Percentiles rank a stretch among this genome's conserved stretches.
phyloP scores from a whole-genome alignment of 2,888 invertebrate genomes.

The Andrena camellia region DNA sequence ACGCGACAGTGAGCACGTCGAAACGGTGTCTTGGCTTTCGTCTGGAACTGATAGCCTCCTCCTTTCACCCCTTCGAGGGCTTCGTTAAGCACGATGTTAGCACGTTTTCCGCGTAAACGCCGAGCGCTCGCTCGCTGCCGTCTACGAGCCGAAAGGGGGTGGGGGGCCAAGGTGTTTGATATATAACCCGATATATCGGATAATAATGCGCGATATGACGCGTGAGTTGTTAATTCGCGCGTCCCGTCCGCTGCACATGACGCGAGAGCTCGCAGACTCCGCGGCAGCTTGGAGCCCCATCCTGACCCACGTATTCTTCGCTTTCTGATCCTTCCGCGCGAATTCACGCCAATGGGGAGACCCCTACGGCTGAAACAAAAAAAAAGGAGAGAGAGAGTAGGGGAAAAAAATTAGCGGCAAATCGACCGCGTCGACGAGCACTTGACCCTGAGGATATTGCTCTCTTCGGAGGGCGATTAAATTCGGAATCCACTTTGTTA shows the following conservation, averaged over 20 bases:
- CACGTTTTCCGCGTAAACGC: slow-evolving; percentile 56
- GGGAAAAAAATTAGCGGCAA: slow-evolving; percentile 59
- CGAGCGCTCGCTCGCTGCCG: slow-evolving; percentile 28
- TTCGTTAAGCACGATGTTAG: slow-evolving; percentile 67
- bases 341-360: slow-evolving; percentile 70
- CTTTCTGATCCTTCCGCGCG: slow-evolving; percentile 74
- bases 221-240: slow-evolving; percentile 82
- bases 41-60: slow-evolving; percentile 80
- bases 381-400: neutral
- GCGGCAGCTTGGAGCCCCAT: slow-evolving; percentile 11
- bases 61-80: slow-evolving; percentile 47
- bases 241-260: slow-evolving; percentile 79
- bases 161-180: slow-evolving; percentile 76
- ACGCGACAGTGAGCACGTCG: slow-evolving; percentile 60
- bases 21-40: slow-evolving; percentile 69
- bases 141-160: slow-evolving; percentile 59
- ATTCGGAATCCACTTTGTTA: slow-evolving; percentile 30
- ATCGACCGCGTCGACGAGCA: slow-evolving; percentile 60
- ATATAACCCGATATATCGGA: slow-evolving; percentile 83
- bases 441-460: slow-evolving; percentile 60
- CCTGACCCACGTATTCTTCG: slow-evolving; percentile 61
- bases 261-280: slow-evolving; percentile 56
- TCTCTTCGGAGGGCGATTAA: slow-evolving; percentile 52
- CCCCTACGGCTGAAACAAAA: slow-evolving; percentile 50
- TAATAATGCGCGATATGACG: slow-evolving; percentile 83